phyloP scores from a whole-genome alignment of 2,113 vertebrate species.

The Etia nguti region DNA sequence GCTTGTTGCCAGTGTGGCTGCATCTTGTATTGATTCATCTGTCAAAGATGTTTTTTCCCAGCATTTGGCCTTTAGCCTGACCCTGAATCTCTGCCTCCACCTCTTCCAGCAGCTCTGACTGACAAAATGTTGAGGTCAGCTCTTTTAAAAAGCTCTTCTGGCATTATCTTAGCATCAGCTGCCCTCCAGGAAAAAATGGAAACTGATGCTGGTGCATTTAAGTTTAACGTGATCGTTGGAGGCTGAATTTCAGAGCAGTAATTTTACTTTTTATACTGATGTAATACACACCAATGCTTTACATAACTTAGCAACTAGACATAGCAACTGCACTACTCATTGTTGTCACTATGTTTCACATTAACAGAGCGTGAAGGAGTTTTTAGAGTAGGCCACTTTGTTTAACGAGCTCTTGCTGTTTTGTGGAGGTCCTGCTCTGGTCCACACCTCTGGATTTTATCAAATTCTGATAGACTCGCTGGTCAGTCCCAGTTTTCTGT shows the following conservation, averaged over 20 bases:
- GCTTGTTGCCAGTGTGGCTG: background rate
- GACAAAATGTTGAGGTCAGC: background rate
- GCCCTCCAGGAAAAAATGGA: background rate
- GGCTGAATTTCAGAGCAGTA: background rate
- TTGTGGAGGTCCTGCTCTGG: background rate
- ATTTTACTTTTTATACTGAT: background rate
- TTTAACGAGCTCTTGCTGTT: background rate
- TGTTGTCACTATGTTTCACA: background rate
- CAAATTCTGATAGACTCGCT: accelerated
- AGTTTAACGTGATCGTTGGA: background rate
- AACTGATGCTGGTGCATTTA: accelerated
- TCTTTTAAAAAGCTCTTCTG: background rate
- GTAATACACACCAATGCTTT: background rate
- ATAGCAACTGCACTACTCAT: background rate
- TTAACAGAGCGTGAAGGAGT: background rate
- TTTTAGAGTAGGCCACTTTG: background rate
- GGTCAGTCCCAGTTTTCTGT: background rate
- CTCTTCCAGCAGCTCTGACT: background rate
- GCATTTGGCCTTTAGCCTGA: background rate
- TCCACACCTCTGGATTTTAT: background rate
- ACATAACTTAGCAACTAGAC: background rate
- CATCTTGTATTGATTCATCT: background rate
- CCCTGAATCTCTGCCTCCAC: background rate
- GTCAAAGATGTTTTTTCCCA: background rate
- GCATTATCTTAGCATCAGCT: background rate